phyloP scores from a whole-genome alignment of 35 echinoderm and acorn worm genomes.

The Acanthaster planci region DNA sequence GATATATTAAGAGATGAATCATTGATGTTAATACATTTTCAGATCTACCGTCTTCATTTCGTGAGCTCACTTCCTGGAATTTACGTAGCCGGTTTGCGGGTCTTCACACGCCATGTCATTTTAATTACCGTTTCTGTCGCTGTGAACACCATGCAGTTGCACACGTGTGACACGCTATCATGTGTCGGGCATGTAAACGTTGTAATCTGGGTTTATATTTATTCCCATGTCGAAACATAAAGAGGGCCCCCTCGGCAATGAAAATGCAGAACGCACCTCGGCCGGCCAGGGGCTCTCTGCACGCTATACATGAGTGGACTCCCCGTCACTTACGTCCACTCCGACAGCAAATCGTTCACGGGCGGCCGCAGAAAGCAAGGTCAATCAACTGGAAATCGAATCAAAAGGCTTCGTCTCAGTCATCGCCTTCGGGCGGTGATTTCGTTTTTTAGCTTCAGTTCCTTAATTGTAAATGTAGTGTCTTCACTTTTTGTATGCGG shows the following conservation, averaged over 20 bases:
- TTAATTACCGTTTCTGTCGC: too few species aligned
- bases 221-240: constrained; percentile 7
- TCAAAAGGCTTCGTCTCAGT: not conserved
- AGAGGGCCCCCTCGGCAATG: not conserved
- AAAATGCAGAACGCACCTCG: not conserved
- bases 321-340: not conserved
- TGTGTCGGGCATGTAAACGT: constrained; percentile 5
- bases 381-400: constrained; percentile 14
- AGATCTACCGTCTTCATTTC: too few species aligned
- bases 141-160: too few species aligned
- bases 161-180: constrained; percentile 5
- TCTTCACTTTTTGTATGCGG: too few species aligned
- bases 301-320: not conserved
- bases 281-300: not conserved
- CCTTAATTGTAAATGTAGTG: too few species aligned
- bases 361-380: not conserved
- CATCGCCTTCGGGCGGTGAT: not conserved
- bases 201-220: not conserved
- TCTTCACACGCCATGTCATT: not conserved
- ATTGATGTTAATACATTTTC: too few species aligned
- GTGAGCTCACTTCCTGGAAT: too few species aligned
- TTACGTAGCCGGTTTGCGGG: too few species aligned
- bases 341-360: constrained; percentile 18
- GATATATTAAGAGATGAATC: too few species aligned
- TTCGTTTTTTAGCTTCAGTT: too few species aligned